These are phyloP conservation scores for Acipenser transmontanus DNA, from an alignment of 2,797 vertebrate species.

Conservation along the genomic window DNA sequence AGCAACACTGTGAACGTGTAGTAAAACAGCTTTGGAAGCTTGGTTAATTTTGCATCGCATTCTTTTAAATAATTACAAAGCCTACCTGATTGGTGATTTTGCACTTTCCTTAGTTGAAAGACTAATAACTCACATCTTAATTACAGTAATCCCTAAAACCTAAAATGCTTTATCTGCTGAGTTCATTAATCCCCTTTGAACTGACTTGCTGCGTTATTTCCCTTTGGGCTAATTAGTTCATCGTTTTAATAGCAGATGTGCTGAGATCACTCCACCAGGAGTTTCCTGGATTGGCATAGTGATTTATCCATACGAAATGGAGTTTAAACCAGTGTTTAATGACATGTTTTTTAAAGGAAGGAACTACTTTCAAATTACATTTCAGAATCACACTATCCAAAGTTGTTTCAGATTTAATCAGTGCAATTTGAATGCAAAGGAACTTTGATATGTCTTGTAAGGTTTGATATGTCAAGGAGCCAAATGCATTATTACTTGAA, in stretches of 20 bases:
- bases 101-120: no score
- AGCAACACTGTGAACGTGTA: no score
- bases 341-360: neutral
- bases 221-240: slow-evolving; percentile 7
- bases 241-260: slow-evolving; percentile 1
- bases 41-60: no score
- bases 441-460: neutral
- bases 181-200: slow-evolving; percentile 1
- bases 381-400: neutral
- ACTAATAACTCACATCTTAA: no score
- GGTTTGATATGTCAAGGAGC: neutral
- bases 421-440: neutral
- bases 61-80: no score
- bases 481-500: neutral
- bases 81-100: no score
- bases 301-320: neutral
- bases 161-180: neutral
- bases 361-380: neutral
- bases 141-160: no score
- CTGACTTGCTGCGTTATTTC: slow-evolving; percentile 18
- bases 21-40: no score
- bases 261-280: slow-evolving; percentile 11
- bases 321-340: neutral
- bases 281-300: neutral
- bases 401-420: neutral